Percentiles rank a stretch among this genome's conserved stretches.
Evolutionary conservation across 2,797 vertebrate species (phyloP).

Genomic region (Taeniopygia guttata): DNA sequence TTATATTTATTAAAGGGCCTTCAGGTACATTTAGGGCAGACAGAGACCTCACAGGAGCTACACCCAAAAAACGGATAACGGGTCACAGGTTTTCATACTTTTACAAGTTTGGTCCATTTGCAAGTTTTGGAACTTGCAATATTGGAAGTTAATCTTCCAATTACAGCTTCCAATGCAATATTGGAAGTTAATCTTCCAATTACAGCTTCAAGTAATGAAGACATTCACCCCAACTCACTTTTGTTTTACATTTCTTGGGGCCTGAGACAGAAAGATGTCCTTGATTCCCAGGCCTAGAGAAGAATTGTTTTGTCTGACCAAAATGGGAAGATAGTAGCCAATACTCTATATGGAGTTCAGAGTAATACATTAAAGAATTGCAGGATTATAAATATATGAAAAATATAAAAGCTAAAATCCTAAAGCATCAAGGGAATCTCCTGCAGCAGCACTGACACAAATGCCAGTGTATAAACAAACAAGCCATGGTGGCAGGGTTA

Average conservation of each 20-base stretch:
- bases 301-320: neutral
- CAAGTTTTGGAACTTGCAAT: too few relatives aligned
- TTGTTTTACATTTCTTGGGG: neutral
- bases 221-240: neutral
- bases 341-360: neutral
- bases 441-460: neutral
- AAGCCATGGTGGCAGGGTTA: rapidly evolving
- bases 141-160: neutral
- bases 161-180: neutral
- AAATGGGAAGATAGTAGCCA: neutral
- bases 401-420: neutral
- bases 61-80: neutral
- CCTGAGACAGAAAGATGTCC: neutral
- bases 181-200: neutral
- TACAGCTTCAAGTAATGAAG: neutral
- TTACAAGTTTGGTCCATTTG: neutral
- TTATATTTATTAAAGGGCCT: neutral
- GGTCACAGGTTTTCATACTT: neutral
- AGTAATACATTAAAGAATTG: neutral
- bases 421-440: neutral
- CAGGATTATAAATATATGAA: neutral
- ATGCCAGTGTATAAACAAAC: neutral
- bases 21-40: neutral
- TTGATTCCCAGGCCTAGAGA: neutral
- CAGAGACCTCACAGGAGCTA: neutral